Conservation (phyloP, 2,888 invertebrate species). For the Lypha dubia region DNA sequence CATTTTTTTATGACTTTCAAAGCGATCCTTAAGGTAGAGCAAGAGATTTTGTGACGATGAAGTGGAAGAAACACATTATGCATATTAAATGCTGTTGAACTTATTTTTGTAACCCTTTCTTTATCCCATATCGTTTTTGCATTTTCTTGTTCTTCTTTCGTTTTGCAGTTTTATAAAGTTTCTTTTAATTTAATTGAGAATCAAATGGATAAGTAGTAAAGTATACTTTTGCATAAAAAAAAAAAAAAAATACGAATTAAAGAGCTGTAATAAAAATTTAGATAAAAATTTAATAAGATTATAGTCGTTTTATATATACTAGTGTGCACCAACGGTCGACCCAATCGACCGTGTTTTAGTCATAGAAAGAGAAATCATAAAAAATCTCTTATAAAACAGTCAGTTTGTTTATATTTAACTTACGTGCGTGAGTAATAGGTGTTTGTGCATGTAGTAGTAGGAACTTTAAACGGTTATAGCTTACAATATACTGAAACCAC, state of each 20-base stretch:
- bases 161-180: slow-evolving; percentile 24
- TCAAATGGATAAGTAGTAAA: slow-evolving; percentile 10
- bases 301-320: no score
- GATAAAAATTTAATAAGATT: no score
- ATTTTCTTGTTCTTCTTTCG: slow-evolving; percentile 4
- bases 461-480: no score
- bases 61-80: slow-evolving; percentile 63
- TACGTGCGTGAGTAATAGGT: no score
- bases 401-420: no score
- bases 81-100: slow-evolving; percentile 62
- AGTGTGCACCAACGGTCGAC: no score
- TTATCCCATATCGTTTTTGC: background rate
- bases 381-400: no score
- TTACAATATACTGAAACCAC: no score
- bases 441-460: no score
- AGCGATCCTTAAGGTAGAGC: slow-evolving; percentile 18
- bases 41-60: slow-evolving; percentile 63
- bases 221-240: background rate
- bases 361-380: no score
- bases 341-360: no score
- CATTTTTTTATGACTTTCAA: slow-evolving; percentile 74
- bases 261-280: background rate
- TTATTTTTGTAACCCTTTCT: slow-evolving; percentile 51
- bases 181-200: slow-evolving; percentile 50
- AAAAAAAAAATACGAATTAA: background rate